A percentile compares a stretch with the other conserved stretches of the same genome.
Conservation (phyloP, 2,113 vertebrate species). For the Lepus timidus region DNA sequence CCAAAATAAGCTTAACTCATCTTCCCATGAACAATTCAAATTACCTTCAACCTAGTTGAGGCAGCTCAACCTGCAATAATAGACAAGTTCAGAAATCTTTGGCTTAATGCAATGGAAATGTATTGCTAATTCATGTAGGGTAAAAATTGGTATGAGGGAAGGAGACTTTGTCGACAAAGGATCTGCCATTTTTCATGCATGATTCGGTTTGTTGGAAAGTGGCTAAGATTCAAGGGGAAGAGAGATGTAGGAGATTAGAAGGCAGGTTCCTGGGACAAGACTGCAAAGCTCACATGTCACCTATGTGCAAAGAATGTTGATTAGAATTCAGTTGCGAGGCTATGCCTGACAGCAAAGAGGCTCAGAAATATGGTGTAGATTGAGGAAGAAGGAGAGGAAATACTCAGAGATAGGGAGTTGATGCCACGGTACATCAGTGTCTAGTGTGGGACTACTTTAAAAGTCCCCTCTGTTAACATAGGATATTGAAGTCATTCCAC, state of each 20-base stretch:
- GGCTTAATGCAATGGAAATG: background rate
- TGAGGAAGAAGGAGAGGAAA: background rate
- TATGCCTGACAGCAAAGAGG: background rate
- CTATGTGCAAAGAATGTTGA: background rate
- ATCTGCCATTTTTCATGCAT: background rate
- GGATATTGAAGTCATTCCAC: background rate
- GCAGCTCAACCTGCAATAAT: background rate
- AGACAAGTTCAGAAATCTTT: background rate
- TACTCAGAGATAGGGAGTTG: background rate
- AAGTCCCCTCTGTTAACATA: background rate
- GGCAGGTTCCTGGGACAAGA: background rate
- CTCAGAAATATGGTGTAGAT: background rate
- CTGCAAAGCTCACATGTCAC: background rate
- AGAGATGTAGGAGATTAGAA: background rate
- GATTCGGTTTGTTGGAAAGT: background rate
- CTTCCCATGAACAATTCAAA: too few species aligned
- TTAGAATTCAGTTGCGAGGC: background rate
- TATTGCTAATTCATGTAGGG: background rate
- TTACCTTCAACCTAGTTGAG: background rate
- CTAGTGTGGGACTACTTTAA: background rate
- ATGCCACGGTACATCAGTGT: background rate
- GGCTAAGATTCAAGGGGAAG: background rate
- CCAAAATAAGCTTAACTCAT: too few species aligned
- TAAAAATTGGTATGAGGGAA: background rate
- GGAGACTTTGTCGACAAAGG: background rate